These are phyloP conservation scores for Pocillopora damicornis DNA, from an alignment of 64 coral and sea anemone species.

Conservation along the genomic window DNA sequence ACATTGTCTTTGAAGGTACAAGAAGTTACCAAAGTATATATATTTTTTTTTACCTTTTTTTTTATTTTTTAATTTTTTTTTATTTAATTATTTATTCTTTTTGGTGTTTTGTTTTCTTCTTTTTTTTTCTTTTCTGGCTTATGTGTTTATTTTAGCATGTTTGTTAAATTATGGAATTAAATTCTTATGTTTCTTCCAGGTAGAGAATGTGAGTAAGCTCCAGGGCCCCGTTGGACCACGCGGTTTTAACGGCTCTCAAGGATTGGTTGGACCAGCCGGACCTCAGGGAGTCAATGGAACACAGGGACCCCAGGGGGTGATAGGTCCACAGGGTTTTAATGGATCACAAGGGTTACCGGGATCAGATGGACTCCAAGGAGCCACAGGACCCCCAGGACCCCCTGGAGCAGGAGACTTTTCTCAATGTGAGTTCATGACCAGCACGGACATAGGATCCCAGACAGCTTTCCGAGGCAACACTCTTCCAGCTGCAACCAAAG, in stretches of 20 bases:
- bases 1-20: constrained; percentile 1
- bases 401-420: constrained; percentile 38
- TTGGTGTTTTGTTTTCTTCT: background rate
- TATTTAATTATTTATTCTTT: too few species aligned
- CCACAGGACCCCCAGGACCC: background rate
- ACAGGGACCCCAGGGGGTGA: constrained; percentile 30
- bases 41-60: too few species aligned
- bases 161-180: background rate
- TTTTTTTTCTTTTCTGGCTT: background rate
- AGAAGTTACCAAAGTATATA: too few species aligned
- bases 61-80: too few species aligned
- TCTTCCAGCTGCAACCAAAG: background rate
- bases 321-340: constrained; percentile 28
- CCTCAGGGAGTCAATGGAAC: constrained; percentile 53
- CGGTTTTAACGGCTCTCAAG: constrained; percentile 36
- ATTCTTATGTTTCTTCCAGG: background rate
- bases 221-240: constrained; percentile 26
- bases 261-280: constrained; percentile 24
- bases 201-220: constrained; percentile 19
- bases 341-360: constrained; percentile 19
- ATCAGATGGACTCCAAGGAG: constrained; percentile 15
- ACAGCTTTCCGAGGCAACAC: background rate
- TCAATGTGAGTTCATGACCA: constrained; percentile 23
- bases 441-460: background rate
- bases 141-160: too few species aligned